Percentiles rank a stretch among this genome's conserved stretches.
Evolutionary conservation across 1,140 invertebrate genomes (phyloP).

Genomic region (Drosophila tristis): DNA sequence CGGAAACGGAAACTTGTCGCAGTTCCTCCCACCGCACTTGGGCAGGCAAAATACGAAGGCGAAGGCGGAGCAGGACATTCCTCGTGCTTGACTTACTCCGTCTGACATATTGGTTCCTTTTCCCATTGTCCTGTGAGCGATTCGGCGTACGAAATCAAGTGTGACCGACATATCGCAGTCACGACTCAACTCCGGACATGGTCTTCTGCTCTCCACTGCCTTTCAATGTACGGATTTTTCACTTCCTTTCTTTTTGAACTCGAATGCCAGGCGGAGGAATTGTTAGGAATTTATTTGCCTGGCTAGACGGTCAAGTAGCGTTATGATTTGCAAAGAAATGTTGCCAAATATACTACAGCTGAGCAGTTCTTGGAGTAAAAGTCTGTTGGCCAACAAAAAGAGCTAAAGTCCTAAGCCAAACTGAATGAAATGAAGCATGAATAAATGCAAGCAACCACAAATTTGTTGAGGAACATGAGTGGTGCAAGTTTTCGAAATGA

Average conservation of each 20-base stretch:
- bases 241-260: constrained; percentile 22
- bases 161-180: constrained; percentile 47
- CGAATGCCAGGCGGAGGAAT: constrained; percentile 34
- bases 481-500: no score
- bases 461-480: no score
- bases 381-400: constrained; percentile 3
- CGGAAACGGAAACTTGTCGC: constrained; percentile 59
- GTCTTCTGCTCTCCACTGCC: constrained; percentile 28
- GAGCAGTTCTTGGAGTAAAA: neutral
- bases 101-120: constrained; percentile 51
- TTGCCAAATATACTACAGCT: constrained; percentile 35
- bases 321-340: constrained; percentile 31
- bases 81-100: constrained; percentile 40
- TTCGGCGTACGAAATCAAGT: constrained; percentile 57
- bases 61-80: neutral
- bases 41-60: neutral
- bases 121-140: constrained; percentile 54
- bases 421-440: neutral
- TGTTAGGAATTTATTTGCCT: constrained; percentile 26
- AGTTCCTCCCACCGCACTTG: constrained; percentile 7
- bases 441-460: no score
- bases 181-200: constrained; percentile 35
- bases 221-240: constrained; percentile 22
- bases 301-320: constrained; percentile 29
- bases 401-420: constrained; percentile 5